A percentile compares a stretch with the other conserved stretches of the same genome.
Evolutionary conservation across 2,797 vertebrate species (phyloP).

Genomic region (Sebastes diaconus): DNA sequence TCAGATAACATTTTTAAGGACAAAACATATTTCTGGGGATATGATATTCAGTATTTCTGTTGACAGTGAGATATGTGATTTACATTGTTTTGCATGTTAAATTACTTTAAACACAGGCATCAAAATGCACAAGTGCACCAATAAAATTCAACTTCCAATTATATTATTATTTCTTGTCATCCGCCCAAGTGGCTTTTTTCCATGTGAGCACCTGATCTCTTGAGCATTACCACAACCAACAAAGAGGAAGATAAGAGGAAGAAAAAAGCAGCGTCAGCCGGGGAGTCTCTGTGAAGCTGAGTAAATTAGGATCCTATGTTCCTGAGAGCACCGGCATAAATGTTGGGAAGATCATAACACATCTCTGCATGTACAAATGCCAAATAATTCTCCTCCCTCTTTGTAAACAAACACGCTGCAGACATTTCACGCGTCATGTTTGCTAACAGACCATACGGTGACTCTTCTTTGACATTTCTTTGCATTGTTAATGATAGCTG

Average conservation of each 20-base stretch:
- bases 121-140: not conserved
- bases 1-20: not conserved
- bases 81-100: not conserved
- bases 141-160: slow-evolving; percentile 34
- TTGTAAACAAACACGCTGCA: slow-evolving; percentile 63
- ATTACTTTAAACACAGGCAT: not conserved
- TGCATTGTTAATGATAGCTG: slow-evolving; percentile 31
- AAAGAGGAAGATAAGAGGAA: slow-evolving; percentile 36
- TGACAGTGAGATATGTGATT: not conserved
- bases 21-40: no score
- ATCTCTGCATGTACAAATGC: slow-evolving; percentile 63
- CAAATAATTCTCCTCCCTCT: slow-evolving; percentile 56
- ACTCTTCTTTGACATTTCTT: slow-evolving; percentile 38
- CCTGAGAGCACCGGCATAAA: slow-evolving; percentile 52
- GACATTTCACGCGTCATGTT: slow-evolving; percentile 42
- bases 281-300: slow-evolving; percentile 55
- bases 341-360: slow-evolving; percentile 61
- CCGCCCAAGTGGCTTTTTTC: slow-evolving; percentile 36
- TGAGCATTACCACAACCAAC: slow-evolving; percentile 48
- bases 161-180: slow-evolving; percentile 36
- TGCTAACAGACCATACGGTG: slow-evolving; percentile 49
- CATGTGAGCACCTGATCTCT: slow-evolving; percentile 46
- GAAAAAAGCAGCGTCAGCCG: slow-evolving; percentile 41
- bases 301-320: slow-evolving; percentile 70
- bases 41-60: not conserved